These are phyloP conservation scores for Neotoxoptera formosana DNA, from an alignment of 1,140 invertebrate genomes.

Conservation along the genomic window DNA sequence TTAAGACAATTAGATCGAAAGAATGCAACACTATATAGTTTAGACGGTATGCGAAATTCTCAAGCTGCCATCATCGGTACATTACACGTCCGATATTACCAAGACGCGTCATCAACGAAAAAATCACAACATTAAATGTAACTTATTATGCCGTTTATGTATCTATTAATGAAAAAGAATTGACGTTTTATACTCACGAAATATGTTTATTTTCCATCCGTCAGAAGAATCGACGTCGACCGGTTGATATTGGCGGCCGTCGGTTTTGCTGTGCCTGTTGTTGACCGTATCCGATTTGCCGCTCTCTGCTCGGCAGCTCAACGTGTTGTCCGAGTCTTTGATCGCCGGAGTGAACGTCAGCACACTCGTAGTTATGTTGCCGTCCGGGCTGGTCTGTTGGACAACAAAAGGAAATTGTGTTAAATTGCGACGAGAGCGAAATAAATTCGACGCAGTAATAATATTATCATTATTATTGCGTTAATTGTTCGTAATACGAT, in stretches of 20 bases:
- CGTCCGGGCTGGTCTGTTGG: conserved; percentile 60
- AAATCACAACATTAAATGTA: background rate
- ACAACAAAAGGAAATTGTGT: conserved; percentile 17
- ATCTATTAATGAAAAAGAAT: background rate
- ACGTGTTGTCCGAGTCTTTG: conserved; percentile 85
- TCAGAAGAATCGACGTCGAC: conserved; percentile 66
- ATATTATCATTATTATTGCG: too few species aligned
- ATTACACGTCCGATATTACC: background rate
- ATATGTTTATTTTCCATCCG: conserved; percentile 79
- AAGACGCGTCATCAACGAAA: too few species aligned
- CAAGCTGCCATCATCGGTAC: too few species aligned
- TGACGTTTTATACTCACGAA: conserved; percentile 77
- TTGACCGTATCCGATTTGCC: background rate
- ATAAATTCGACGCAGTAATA: background rate
- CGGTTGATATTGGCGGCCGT: background rate
- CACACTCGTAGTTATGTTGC: conserved; percentile 73
- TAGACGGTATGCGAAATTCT: too few species aligned
- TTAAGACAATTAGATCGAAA: background rate
- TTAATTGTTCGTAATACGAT: background rate
- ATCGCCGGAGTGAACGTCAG: conserved; percentile 80
- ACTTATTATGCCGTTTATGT: background rate
- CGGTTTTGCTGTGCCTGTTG: background rate
- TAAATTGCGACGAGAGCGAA: background rate
- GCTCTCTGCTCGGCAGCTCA: conserved; percentile 81
- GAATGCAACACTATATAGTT: background rate